Evolutionary conservation across 2,797 vertebrate genomes (phyloP).

Genomic region (Xyrichtys novacula): DNA sequence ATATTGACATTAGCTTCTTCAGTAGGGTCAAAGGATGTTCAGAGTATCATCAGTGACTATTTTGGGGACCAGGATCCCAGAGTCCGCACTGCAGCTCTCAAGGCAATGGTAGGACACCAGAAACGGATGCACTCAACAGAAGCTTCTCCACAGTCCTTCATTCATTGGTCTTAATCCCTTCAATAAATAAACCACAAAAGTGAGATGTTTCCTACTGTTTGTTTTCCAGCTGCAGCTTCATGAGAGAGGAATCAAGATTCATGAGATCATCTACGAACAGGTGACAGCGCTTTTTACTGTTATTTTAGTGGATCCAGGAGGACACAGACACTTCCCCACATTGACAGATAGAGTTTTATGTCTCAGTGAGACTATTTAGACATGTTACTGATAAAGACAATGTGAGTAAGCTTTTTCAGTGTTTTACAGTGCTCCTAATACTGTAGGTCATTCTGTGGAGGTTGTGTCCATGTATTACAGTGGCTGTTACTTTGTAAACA

Average conservation of each 20-base stretch:
- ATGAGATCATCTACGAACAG: slow-evolving; percentile 94
- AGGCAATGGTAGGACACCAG: slow-evolving; percentile 90
- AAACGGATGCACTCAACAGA: too few species aligned
- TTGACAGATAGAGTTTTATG: too few species aligned
- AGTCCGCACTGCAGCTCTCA: slow-evolving; percentile 95
- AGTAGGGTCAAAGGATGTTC: slow-evolving; percentile 88
- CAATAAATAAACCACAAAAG: neutral
- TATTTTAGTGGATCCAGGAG: neutral
- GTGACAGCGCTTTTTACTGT: slow-evolving; percentile 72
- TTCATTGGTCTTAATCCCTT: neutral
- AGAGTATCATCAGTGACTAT: slow-evolving; percentile 95
- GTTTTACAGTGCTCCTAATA: neutral
- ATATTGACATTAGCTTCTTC: slow-evolving; percentile 19
- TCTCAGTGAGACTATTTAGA: too few species aligned
- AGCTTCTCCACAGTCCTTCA: too few species aligned
- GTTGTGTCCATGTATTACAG: too few species aligned
- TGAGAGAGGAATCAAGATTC: slow-evolving; percentile 94
- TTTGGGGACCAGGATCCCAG: slow-evolving; percentile 96
- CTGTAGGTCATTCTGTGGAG: too few species aligned
- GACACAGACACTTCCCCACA: neutral
- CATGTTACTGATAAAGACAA: too few species aligned
- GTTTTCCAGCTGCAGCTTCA: slow-evolving; percentile 91
- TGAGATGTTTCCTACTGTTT: slow-evolving; percentile 19
- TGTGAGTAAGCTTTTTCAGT: neutral
- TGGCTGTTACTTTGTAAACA: neutral